Conservation (phyloP, 2,888 invertebrate genomes). For the Cantharis rufa region DNA sequence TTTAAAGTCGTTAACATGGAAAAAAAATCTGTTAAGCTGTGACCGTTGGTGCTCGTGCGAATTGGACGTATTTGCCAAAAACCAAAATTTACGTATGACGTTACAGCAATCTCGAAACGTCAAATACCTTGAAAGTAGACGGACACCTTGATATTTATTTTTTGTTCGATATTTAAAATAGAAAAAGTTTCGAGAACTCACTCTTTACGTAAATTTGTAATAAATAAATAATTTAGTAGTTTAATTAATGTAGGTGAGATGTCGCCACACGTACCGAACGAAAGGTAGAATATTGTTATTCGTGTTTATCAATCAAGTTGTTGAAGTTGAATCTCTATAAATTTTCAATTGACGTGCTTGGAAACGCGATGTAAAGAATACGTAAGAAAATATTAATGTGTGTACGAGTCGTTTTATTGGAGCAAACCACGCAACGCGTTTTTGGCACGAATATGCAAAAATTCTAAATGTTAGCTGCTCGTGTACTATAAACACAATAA, state of each 20-base stretch:
- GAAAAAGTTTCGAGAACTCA: neutral
- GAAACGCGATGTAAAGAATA: neutral
- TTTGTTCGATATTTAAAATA: neutral
- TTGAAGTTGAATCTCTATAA: neutral
- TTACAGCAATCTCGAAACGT: neutral
- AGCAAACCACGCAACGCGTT: neutral
- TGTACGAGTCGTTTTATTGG: neutral
- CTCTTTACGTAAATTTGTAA: neutral
- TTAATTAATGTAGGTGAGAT: neutral
- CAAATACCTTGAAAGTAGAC: neutral
- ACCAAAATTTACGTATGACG: neutral
- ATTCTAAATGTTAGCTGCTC: neutral
- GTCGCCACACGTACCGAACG: neutral
- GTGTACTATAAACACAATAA: neutral
- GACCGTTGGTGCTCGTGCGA: neutral
- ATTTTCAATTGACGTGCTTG: conserved; percentile 1
- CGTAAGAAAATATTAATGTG: neutral
- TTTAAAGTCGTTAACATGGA: neutral
- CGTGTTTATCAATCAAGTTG: neutral
- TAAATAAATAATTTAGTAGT: neutral
- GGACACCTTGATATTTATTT: conserved; percentile 1
- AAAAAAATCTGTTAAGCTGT: neutral
- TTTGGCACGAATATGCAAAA: neutral
- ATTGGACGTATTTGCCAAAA: neutral
- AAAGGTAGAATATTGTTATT: neutral